Percentiles rank a stretch among this genome's conserved stretches.
These are phyloP conservation scores for Lepus oiostolus DNA, from an alignment of 2,797 vertebrate genomes.

Conservation along the genomic window DNA sequence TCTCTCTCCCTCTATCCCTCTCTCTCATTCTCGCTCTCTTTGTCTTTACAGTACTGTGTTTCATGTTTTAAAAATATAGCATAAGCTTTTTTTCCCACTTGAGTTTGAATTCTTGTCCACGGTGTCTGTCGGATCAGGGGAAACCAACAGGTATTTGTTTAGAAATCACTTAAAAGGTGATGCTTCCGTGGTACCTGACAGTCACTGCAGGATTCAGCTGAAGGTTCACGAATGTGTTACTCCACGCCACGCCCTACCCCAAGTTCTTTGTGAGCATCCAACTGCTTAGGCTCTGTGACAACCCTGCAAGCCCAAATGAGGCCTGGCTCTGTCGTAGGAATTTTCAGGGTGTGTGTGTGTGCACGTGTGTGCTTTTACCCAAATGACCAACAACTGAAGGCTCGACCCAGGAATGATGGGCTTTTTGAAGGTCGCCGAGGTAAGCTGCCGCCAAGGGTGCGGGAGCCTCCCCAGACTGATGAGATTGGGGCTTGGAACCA, in stretches of 20 bases:
- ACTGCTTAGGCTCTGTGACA: conserved; percentile 32
- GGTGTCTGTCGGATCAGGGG: conserved; percentile 1
- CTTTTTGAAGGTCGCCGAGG: conserved; percentile 54
- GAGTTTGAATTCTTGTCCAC: conserved; percentile 34
- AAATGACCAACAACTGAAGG: conserved; percentile 17
- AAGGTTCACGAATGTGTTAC: conserved; percentile 1
- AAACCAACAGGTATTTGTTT: conserved; percentile 39
- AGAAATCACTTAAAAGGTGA: conserved; percentile 36
- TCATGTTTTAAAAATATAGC: background rate
- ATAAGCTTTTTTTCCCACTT: background rate
- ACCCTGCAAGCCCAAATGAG: background rate
- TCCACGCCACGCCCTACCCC: background rate
- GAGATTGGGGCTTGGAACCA: conserved; percentile 21
- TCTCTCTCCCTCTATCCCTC: too few relatives aligned
- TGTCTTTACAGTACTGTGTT: background rate
- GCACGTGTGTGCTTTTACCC: background rate
- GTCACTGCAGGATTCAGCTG: background rate
- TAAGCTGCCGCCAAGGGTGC: conserved; percentile 24
- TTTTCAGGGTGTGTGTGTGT: background rate
- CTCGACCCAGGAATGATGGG: conserved; percentile 52
- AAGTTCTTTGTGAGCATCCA: background rate
- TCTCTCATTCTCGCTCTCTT: background rate
- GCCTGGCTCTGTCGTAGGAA: background rate
- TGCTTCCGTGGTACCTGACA: background rate
- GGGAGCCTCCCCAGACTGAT: conserved; percentile 62